Base-by-base conservation (phyloP, 2,113 vertebrate species). In the Cephalopterus ornatus region DNA sequence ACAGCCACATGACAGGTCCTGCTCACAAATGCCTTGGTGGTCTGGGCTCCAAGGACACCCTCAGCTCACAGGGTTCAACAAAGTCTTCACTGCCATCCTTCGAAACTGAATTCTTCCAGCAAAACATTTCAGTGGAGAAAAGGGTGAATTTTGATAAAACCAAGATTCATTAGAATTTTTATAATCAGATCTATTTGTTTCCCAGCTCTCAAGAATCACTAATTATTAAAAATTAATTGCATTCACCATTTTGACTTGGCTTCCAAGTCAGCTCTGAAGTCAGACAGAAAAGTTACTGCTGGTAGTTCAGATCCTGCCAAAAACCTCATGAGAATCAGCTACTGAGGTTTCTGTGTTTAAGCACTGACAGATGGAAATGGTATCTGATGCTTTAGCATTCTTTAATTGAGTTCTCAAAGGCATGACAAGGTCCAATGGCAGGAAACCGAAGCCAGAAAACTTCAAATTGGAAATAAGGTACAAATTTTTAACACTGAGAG, bases 1-100 rank as follows among this genome's bases (percentile, higher is more conserved):
- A 2, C 21, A 59, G 30, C 26, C n/a, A 3, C 42, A 5, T 7
- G 11, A 7, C 0, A 0, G 0, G 3, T 0, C 33, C 1, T 1
- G 9, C 10, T 58, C 16, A 41, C 0, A 1, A 32, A 2, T 9
- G 53, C 26, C 6, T 2, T 3, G 8, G 32, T 26, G 55, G 2
- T 18, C 24, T 24, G 3, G 55, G 68, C n/a, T 70, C 55, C 53
- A 39, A 39, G 19, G 49, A 26, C 59, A 37, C 35, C 3, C 42
- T 37, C 49, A 28, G 67, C 66, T 58, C n/a, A 2, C 1, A 5
- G 46, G 28, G 9, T 19, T 32, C 23, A 49, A 0, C 3, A 14
- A 14, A 66, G 6, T 41, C 50, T 39, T 56, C 41, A 11, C 3
- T 30, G 14, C 53, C 28, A 6, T 47, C 37, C 50, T 75, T 19